These are phyloP conservation scores for Cremastobaeus sp. DNA, from an alignment of 2,888 invertebrate species.

Conservation along the genomic window DNA sequence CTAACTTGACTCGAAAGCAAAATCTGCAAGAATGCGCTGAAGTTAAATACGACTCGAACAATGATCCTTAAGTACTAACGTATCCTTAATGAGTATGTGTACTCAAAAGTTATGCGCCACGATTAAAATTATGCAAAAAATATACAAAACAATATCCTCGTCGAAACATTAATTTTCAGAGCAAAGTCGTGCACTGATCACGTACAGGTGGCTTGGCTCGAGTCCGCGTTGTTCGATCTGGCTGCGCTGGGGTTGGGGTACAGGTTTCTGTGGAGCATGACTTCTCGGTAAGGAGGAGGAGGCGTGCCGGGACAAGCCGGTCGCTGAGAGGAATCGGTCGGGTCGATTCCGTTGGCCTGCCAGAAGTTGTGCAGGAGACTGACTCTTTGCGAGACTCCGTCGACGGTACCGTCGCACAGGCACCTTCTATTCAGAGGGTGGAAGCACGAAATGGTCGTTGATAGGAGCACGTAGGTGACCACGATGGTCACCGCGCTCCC, in stretches of 20 bases:
- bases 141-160: constrained; percentile 1
- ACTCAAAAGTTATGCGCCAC: neutral
- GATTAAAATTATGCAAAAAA: constrained; percentile 1
- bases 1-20: too few species aligned
- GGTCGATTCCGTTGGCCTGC: constrained; percentile 52
- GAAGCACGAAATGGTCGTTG: constrained; percentile 61
- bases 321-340: constrained; percentile 46
- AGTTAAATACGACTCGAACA: neutral
- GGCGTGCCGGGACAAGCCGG: constrained; percentile 72
- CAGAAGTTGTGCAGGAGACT: constrained; percentile 67
- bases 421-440: constrained; percentile 53
- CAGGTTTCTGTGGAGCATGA: constrained; percentile 67
- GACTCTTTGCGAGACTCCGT: constrained; percentile 63
- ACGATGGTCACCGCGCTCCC: constrained; percentile 68
- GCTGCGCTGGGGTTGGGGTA: constrained; percentile 54
- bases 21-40: neutral
- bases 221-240: constrained; percentile 4
- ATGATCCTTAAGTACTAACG: constrained; percentile 11
- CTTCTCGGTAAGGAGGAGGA: constrained; percentile 75
- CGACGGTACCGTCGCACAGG: constrained; percentile 31
- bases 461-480: constrained; percentile 69
- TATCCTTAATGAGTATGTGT: constrained; percentile 6
- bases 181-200: constrained; percentile 32
- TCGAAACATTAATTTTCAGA: constrained; percentile 28
- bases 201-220: constrained; percentile 25